Evolutionary conservation across 2,113 vertebrate species (phyloP).

Genomic region (Pachypanchax playfairii): DNA sequence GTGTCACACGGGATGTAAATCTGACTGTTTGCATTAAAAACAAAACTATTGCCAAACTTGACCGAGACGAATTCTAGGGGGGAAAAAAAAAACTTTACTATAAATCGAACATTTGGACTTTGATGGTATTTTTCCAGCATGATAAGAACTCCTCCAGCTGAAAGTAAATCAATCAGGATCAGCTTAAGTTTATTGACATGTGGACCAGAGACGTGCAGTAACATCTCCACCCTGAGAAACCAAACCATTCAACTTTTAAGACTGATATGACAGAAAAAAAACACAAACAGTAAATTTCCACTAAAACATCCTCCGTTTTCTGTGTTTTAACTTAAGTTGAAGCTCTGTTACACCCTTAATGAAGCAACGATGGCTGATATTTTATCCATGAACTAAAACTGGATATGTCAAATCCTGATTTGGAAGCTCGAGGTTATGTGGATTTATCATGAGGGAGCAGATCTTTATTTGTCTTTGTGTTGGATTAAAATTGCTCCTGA

Average conservation of each 20-base stretch:
- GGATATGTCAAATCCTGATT: background rate
- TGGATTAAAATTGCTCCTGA: constrained; percentile 25
- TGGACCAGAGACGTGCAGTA: background rate
- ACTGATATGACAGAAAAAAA: background rate
- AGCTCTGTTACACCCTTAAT: background rate
- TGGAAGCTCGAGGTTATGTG: background rate
- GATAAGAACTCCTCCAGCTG: constrained; percentile 5
- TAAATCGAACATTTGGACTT: background rate
- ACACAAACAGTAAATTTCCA: too few species aligned
- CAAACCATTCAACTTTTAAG: background rate
- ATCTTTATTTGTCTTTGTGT: background rate
- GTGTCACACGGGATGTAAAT: constrained; percentile 30
- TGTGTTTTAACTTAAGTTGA: too few species aligned
- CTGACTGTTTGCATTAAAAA: constrained; percentile 18
- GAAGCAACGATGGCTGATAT: background rate
- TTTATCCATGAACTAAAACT: constrained; percentile 11
- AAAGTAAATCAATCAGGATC: background rate
- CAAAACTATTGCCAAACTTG: background rate
- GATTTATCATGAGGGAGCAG: constrained; percentile 1
- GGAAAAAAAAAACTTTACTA: background rate
- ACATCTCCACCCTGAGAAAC: background rate
- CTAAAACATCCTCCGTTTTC: background rate
- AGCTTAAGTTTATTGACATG: background rate
- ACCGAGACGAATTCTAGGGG: background rate
- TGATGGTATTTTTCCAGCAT: background rate